Evolutionary conservation across 2,888 invertebrate species (phyloP).

Genomic region (Aplocera efformata): DNA sequence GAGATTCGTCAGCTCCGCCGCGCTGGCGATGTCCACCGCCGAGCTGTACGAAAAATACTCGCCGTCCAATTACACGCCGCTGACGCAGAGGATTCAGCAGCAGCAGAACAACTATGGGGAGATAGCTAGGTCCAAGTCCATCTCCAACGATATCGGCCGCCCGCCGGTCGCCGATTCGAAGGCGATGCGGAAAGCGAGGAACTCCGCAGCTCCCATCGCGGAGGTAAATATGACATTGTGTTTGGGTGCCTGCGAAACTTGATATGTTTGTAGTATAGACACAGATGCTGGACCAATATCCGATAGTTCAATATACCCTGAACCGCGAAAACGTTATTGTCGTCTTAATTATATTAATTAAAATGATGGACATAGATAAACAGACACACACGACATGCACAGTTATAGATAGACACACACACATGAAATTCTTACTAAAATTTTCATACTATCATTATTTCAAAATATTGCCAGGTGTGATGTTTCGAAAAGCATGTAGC

Average conservation of each 20-base stretch:
- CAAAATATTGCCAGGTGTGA: background rate
- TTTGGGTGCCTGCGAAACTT: slow-evolving; percentile 52
- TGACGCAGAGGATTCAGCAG: slow-evolving; percentile 65
- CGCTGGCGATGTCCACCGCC: slow-evolving; percentile 81
- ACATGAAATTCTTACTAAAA: slow-evolving; percentile 6
- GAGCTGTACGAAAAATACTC: slow-evolving; percentile 89
- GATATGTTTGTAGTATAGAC: slow-evolving; percentile 10
- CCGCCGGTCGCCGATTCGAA: slow-evolving; percentile 63
- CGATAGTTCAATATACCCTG: no score
- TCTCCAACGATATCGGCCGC: slow-evolving; percentile 80
- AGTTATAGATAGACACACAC: background rate
- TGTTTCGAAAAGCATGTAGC: background rate
- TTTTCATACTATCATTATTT: slow-evolving; percentile 2
- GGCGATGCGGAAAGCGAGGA: slow-evolving; percentile 52
- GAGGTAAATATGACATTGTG: slow-evolving; percentile 51
- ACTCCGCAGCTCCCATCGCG: slow-evolving; percentile 59
- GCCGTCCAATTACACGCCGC: slow-evolving; percentile 86
- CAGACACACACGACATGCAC: slow-evolving; percentile 1
- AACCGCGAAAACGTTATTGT: no score
- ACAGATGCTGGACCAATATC: background rate
- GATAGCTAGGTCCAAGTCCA: slow-evolving; percentile 77
- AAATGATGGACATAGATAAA: no score
- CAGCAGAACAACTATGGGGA: slow-evolving; percentile 56
- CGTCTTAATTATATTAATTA: no score
- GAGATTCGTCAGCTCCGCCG: slow-evolving; percentile 71